Evolutionary conservation across 2,888 invertebrate species (phyloP), one percentile per base, ranked within the genome.

Genomic region (Eupithecia dodoneata): DNA sequence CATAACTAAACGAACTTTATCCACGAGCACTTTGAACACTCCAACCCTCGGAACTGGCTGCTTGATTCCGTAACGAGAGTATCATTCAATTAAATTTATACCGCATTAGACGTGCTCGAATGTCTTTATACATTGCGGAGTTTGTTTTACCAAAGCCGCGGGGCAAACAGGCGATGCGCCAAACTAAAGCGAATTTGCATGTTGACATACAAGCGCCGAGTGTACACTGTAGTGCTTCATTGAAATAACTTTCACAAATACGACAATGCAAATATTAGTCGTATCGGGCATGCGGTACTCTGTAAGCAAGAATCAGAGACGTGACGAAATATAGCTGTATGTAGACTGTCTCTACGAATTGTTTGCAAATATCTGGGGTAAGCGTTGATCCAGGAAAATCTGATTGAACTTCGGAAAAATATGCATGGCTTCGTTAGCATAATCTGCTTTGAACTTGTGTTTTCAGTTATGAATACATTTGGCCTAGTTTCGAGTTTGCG

Each of bases 101-200:
- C 87, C 86, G 84, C 86, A 88, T 86, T 85, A 88, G 84, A 80
- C 78, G 84, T 83, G 86, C 80, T 84, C 80, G 79, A 85, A 88
- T 87, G 88, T 89, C 90, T 90, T 88, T 88, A 86, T 88, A 88
- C 87, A 86, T 81, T 83, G 84, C 85, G 82, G 91, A 91, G 89
- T 93, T 92, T 87, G 86, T 86, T 87, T 89, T 90, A 87, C 84
- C 78, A 82, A 87, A 90, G 88, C 87, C 86, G 85, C 82, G 87
- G 83, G 83, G 84, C 87, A 91, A 92, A 93, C 89, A 91, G 83
- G 72, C 79, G 86, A 88, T 89, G 90, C 88, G 88, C 86, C 82
- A 85, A 88, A 89, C 90, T 90, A 87, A 89, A 78, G 90, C 86
- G 88, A 91, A 90, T 92, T 91, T 91, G 87, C 90, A 88, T 91